Conservation (phyloP, 2,888 invertebrate species). For the Cybosia mesomella region DNA sequence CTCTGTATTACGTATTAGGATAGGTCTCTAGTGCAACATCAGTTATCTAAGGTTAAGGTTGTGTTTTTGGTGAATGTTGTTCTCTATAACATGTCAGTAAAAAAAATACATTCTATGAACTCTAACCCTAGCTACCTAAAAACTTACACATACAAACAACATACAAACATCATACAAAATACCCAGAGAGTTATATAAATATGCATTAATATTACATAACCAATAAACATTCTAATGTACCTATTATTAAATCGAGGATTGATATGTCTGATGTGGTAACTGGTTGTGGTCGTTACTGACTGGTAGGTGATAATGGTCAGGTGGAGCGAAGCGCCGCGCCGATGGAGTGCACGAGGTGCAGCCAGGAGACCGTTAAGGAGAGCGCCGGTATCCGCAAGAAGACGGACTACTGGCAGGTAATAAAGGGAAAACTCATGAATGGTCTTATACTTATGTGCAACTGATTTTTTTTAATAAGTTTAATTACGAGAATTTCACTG, state of each 20-base stretch:
- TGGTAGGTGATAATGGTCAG: conserved; percentile 60
- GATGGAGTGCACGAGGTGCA: conserved; percentile 83
- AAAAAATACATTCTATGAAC: neutral
- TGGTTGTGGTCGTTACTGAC: conserved; percentile 58
- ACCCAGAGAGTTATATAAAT: neutral
- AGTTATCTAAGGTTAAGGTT: too few species aligned
- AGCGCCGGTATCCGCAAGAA: conserved; percentile 85
- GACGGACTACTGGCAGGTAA: conserved; percentile 89
- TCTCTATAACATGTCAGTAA: too few species aligned
- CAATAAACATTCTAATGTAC: neutral
- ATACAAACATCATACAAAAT: neutral
- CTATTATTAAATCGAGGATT: conserved; percentile 16
- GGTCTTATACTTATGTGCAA: neutral
- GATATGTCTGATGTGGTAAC: conserved; percentile 32
- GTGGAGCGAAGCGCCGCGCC: conserved; percentile 82
- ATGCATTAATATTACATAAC: neutral
- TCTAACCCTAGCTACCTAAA: neutral
- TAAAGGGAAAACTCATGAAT: neutral
- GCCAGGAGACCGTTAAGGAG: conserved; percentile 82
- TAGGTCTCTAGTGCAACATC: too few species aligned
- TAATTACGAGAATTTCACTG: too few species aligned
- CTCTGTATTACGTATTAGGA: too few species aligned
- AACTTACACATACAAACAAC: neutral
- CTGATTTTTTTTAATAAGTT: neutral
- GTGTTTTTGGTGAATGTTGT: too few species aligned